A percentile compares a stretch with the other conserved stretches of the same genome.
phyloP scores from a whole-genome alignment of 1,140 invertebrate genomes.

The Pseudomyrmex dendroicus region DNA sequence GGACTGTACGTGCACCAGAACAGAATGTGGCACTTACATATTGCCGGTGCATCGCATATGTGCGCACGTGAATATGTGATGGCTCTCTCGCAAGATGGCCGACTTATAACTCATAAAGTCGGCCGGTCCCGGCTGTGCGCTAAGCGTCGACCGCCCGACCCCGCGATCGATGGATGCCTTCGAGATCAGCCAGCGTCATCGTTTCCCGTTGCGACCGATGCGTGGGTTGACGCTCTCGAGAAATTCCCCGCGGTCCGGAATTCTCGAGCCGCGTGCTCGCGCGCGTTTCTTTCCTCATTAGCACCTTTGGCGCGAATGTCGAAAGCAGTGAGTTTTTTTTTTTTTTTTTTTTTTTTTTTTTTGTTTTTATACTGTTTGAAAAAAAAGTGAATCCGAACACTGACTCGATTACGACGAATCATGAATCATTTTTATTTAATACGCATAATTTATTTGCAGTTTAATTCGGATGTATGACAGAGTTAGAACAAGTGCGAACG shows the following conservation, averaged over 20 bases:
- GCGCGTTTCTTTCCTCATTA: not conserved
- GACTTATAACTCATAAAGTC: slow-evolving; percentile 84
- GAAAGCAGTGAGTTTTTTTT: not conserved
- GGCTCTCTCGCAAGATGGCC: slow-evolving; percentile 81
- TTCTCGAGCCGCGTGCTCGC: slow-evolving; percentile 26
- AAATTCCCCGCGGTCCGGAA: slow-evolving; percentile 60
- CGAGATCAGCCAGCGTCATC: slow-evolving; percentile 74
- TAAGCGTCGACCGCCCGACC: slow-evolving; percentile 73
- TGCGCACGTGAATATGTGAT: slow-evolving; percentile 82
- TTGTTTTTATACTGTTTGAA: not conserved
- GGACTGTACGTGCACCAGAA: slow-evolving; percentile 78
- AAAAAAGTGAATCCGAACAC: slow-evolving; percentile 4
- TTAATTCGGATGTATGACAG: not conserved
- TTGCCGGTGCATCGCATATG: slow-evolving; percentile 80
- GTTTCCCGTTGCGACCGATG: slow-evolving; percentile 69
- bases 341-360: no score
- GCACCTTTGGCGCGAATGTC: slow-evolving; percentile 2
- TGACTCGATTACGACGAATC: not conserved
- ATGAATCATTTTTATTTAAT: not conserved
- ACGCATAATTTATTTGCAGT: not conserved
- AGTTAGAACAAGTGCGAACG: not conserved
- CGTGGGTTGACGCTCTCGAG: slow-evolving; percentile 71
- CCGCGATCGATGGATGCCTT: slow-evolving; percentile 81
- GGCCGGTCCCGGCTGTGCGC: slow-evolving; percentile 72
- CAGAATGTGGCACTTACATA: slow-evolving; percentile 81